phyloP scores from a whole-genome alignment of 2,113 vertebrate genomes.

The Ceratotherium simum region DNA sequence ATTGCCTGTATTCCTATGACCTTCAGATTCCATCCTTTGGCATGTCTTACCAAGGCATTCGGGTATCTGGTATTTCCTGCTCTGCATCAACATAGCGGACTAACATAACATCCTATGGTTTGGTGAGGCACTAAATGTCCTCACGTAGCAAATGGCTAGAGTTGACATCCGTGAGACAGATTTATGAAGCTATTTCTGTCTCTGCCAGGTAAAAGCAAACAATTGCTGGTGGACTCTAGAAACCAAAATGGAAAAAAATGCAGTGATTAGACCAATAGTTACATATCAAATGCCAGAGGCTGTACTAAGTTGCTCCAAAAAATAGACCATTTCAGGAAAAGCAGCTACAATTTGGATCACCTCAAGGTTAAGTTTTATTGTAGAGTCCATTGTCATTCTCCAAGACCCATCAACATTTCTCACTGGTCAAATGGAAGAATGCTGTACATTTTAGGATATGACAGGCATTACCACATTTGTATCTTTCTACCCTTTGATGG shows the following conservation, averaged over 20 bases:
- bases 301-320: neutral
- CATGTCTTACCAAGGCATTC: neutral
- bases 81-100: neutral
- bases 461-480: neutral
- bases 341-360: neutral
- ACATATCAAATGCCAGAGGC: neutral
- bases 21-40: neutral
- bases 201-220: slow-evolving; percentile 6
- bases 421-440: neutral
- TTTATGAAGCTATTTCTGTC: slow-evolving; percentile 1
- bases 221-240: neutral
- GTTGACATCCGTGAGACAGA: neutral
- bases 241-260: neutral
- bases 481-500: neutral
- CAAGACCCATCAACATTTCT: neutral
- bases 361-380: neutral
- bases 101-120: neutral
- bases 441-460: neutral
- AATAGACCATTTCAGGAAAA: neutral
- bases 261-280: neutral
- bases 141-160: neutral
- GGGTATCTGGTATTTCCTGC: neutral
- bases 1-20: neutral
- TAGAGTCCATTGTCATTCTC: neutral
- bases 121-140: neutral